Evolutionary conservation across 2,113 vertebrate genomes (phyloP).

Genomic region (Datnioides undecimradiatus): DNA sequence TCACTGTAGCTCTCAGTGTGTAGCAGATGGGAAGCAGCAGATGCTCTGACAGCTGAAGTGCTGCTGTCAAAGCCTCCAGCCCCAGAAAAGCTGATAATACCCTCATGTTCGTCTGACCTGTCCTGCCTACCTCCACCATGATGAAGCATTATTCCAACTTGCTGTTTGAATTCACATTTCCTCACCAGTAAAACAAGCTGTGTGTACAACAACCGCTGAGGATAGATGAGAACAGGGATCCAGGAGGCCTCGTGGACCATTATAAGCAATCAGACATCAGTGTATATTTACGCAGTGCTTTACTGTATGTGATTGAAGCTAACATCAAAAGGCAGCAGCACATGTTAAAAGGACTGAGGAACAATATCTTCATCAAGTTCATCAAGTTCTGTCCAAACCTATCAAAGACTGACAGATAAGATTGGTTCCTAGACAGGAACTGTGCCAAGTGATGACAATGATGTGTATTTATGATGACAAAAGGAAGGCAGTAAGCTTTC

Average conservation of each 20-base stretch:
- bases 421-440: background rate
- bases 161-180: background rate
- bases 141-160: background rate
- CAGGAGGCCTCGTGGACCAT: background rate
- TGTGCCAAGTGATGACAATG: background rate
- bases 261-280: background rate
- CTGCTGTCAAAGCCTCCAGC: background rate
- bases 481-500: background rate
- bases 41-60: background rate
- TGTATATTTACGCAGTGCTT: background rate
- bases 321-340: background rate
- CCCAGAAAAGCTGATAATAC: constrained; percentile 43
- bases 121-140: background rate
- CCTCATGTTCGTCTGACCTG: background rate
- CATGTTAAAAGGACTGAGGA: background rate
- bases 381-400: background rate
- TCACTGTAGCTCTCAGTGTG: background rate
- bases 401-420: background rate
- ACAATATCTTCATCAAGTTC: background rate
- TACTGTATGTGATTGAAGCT: background rate
- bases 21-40: background rate
- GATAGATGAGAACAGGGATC: background rate
- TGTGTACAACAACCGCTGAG: background rate
- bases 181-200: background rate
- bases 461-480: background rate